Conservation (phyloP, 2,797 vertebrate species). For the Clarias laeviceps region DNA sequence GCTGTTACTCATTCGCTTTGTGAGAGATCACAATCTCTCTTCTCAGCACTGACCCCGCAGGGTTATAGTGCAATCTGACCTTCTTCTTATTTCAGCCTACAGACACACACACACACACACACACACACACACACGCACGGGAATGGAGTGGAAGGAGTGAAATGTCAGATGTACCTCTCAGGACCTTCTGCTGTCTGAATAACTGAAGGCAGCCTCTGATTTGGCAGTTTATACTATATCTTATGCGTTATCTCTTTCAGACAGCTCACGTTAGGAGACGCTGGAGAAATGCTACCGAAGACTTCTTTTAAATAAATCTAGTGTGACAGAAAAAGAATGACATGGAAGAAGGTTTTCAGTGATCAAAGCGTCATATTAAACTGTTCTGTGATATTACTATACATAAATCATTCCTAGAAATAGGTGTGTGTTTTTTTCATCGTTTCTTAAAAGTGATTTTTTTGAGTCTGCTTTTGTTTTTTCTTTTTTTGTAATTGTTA, state of each 20-base stretch:
- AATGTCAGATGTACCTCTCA: constrained; percentile 47
- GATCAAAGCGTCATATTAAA: too few relatives aligned
- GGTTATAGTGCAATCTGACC: constrained; percentile 13
- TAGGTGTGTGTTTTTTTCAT: neutral
- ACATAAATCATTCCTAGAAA: neutral
- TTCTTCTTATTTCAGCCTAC: constrained; percentile 38
- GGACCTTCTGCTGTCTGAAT: constrained; percentile 40
- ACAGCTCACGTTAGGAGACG: constrained; percentile 25
- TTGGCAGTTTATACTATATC: constrained; percentile 43
- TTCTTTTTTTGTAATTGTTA: neutral
- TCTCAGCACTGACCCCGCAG: constrained; percentile 31
- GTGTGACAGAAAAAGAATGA: constrained; percentile 22
- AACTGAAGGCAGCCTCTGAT: constrained; percentile 46
- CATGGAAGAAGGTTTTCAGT: neutral
- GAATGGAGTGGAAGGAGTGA: constrained; percentile 47
- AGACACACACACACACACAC: neutral
- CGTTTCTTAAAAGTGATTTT: neutral
- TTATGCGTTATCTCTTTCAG: constrained; percentile 41
- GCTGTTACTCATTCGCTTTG: constrained; percentile 12
- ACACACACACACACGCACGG: constrained; percentile 22
- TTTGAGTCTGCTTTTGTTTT: neutral
- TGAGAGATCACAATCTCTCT: constrained; percentile 29
- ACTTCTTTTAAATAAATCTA: constrained; percentile 37
- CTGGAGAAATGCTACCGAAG: constrained; percentile 39
- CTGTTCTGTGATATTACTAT: neutral